Conservation (phyloP, 2,797 vertebrate genomes). For the Darevskia nairensis region DNA sequence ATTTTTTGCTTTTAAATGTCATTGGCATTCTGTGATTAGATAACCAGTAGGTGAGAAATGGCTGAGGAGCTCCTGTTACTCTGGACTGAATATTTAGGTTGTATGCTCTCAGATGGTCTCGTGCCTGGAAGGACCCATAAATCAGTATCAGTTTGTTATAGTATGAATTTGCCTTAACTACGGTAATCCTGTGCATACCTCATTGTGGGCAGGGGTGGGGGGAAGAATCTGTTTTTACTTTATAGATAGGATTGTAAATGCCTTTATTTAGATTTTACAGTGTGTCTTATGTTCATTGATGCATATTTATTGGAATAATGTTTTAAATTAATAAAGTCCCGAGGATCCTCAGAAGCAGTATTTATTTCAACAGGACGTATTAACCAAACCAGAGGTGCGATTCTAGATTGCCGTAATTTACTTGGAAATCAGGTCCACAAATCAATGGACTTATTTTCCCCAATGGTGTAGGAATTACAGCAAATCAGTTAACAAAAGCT, state of each 20-base stretch:
- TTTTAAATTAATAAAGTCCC: constrained; percentile 86
- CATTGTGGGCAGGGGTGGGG: constrained; percentile 32
- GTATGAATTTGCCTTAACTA: constrained; percentile 71
- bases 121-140: constrained; percentile 56
- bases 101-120: constrained; percentile 60
- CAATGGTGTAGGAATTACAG: neutral
- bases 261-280: constrained; percentile 70
- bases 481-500: neutral
- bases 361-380: constrained; percentile 57
- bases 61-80: constrained; percentile 48
- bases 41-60: constrained; percentile 60
- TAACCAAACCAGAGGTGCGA: neutral
- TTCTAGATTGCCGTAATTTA: neutral
- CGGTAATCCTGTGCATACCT: constrained; percentile 67
- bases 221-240: constrained; percentile 60
- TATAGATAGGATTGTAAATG: constrained; percentile 70
- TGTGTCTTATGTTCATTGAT: constrained; percentile 79
- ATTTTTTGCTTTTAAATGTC: constrained; percentile 41
- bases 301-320: constrained; percentile 82
- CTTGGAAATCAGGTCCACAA: neutral
- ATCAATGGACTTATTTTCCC: neutral
- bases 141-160: constrained; percentile 39
- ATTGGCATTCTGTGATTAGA: constrained; percentile 35
- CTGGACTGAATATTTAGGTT: constrained; percentile 59
- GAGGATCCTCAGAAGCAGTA: constrained; percentile 53